Base-by-base conservation (phyloP, 2,888 invertebrate genomes). In the Syrphus vitripennis region DNA sequence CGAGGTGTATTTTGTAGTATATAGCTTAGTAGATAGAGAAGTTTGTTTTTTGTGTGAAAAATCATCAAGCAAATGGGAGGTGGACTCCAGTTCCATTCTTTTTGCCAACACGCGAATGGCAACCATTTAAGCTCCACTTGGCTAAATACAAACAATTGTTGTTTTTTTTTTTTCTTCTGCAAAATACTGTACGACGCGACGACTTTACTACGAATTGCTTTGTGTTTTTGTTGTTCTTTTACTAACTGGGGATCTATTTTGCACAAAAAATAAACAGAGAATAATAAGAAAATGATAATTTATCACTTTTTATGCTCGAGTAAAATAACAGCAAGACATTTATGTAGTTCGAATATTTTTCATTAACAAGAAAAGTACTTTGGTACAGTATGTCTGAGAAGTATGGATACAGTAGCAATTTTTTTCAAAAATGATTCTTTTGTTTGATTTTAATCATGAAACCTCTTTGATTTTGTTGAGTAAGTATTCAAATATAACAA, bases 71-170 rank as follows among this genome's bases (percentile, higher is more conserved):
- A 71, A 65, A 59, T 77, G 48, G 61, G 19, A 67, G 74, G 50
- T 19, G 48, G 61, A 21, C 53, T 76, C 53, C 76, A 72, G 63
- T 77, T 69, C 12, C 42, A 50, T 21, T 40, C 77, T 76, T 34
- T n/a, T 53, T 67, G 50, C 24, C 24, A 72, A n/a, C 72, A 71
- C 67, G 67, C 70, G 59, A 29, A 76, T 82, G 65, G 63, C 57
- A 78, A 65, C 63, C 70, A 86, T 76, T 77, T 86, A 78, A 82
- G 77, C 86, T 86, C 77, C 77, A 86, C 86, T 86, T 86, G 77
- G 65, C 63, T 86, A 63, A 67, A 74, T 86, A 74, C 79, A 82
- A 76, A 78, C 82, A 82, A 82, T 72, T 76, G 83, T 75, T 83
- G 6, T 84, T 29, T 61, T 59, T 29, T 21, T 40, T 29, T 29